These are phyloP conservation scores for Dorcus hopei DNA, from an alignment of 2,888 invertebrate genomes.

Conservation along the genomic window DNA sequence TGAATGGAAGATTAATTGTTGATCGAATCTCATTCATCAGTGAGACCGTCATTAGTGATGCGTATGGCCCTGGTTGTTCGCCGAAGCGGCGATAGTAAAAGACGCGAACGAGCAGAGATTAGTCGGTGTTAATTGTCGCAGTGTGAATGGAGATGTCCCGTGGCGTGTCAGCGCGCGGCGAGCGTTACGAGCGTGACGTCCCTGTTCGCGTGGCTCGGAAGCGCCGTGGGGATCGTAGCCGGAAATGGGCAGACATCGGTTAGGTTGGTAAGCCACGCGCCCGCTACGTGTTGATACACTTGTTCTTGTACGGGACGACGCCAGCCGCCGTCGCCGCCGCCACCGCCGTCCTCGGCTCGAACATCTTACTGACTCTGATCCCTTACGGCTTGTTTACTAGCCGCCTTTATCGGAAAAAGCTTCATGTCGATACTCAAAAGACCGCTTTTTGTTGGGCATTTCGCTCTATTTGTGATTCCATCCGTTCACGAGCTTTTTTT, in stretches of 20 bases:
- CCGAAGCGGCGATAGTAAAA: conserved; percentile 2
- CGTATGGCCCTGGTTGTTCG: neutral
- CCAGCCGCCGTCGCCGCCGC: conserved; percentile 4
- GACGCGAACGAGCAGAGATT: conserved; percentile 20
- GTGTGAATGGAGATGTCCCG: conserved; percentile 42
- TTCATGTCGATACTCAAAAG: conserved; percentile 23
- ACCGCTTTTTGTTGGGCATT: conserved; percentile 4
- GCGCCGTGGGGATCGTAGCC: conserved; percentile 39
- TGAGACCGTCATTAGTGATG: neutral
- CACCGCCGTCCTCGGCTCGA: conserved; percentile 3
- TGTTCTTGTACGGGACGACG: conserved; percentile 31
- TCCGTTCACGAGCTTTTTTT: neutral
- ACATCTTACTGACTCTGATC: conserved; percentile 27
- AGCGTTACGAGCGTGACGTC: conserved; percentile 38
- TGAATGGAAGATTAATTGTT: too few species aligned
- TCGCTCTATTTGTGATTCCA: conserved; percentile 1
- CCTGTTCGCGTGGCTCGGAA: conserved; percentile 41
- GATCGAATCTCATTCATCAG: too few species aligned
- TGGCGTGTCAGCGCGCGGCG: conserved; percentile 30
- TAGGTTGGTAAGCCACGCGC: conserved; percentile 40
- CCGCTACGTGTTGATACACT: conserved; percentile 44
- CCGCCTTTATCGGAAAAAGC: conserved; percentile 33
- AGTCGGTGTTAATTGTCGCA: conserved; percentile 36
- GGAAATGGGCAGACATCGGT: conserved; percentile 47
- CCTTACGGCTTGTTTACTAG: conserved; percentile 41